Evolutionary conservation across 2,113 vertebrate species (phyloP).

Genomic region (Hystrix brachyura): DNA sequence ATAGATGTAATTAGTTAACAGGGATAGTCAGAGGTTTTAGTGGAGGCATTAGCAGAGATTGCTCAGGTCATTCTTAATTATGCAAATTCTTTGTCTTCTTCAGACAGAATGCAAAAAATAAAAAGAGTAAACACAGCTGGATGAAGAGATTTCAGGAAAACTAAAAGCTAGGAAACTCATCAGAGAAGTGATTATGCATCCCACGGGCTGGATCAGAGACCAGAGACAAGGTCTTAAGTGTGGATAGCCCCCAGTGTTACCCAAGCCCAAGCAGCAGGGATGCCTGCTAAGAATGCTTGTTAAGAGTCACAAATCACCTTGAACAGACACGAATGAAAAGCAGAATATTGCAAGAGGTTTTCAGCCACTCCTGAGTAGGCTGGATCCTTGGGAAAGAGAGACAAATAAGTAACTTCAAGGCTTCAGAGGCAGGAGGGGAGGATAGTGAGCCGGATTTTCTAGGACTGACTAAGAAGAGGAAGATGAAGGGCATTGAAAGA

Average conservation of each 20-base stretch:
- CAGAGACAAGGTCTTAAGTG: neutral
- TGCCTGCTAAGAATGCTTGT: constrained; percentile 20
- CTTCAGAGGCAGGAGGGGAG: neutral
- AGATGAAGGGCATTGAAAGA: neutral
- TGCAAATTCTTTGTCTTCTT: constrained; percentile 88
- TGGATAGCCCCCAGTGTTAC: neutral
- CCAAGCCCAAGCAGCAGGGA: neutral
- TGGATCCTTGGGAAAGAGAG: neutral
- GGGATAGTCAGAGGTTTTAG: constrained; percentile 86
- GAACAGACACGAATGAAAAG: neutral
- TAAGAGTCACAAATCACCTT: constrained; percentile 19
- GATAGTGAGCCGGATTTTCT: neutral
- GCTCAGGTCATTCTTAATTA: constrained; percentile 90
- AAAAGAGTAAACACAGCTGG: constrained; percentile 89
- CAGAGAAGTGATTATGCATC: constrained; percentile 61
- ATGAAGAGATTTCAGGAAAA: constrained; percentile 85
- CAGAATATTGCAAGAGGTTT: neutral
- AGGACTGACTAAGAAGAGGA: neutral
- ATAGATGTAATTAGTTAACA: constrained; percentile 87
- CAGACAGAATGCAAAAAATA: constrained; percentile 86
- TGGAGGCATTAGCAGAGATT: constrained; percentile 87
- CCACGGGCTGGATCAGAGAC: neutral
- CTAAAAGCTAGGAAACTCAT: constrained; percentile 39
- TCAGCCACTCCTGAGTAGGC: constrained; percentile 23
- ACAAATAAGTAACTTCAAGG: neutral